phyloP scores from a whole-genome alignment of 2,888 invertebrate genomes.

The Drosophila suboccidentalis region DNA sequence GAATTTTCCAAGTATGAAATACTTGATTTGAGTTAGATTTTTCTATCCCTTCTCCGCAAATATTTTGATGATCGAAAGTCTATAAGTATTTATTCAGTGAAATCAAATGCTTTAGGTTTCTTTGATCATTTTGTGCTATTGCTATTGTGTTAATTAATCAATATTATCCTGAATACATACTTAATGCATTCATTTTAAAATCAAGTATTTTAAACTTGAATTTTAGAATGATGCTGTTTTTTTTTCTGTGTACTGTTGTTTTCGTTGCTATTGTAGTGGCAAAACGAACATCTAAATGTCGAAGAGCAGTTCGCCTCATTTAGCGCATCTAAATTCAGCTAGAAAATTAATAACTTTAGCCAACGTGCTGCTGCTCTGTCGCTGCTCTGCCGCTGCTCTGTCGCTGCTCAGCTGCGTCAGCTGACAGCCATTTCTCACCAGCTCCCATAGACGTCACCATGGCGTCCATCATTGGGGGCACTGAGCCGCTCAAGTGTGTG shows the following conservation, averaged over 20 bases:
- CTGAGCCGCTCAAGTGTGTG: conserved; percentile 50
- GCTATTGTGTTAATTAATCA: too few species aligned
- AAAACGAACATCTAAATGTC: conserved; percentile 50
- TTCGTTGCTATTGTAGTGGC: conserved; percentile 29
- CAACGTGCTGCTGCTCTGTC: conserved; percentile 30
- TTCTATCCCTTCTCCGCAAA: too few species aligned
- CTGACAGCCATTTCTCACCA: conserved; percentile 68
- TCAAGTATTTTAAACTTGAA: too few species aligned
- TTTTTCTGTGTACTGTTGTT: conserved; percentile 1
- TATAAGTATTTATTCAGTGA: too few species aligned
- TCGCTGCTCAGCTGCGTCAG: conserved; percentile 13
- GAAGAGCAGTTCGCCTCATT: conserved; percentile 57
- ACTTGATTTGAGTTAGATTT: too few species aligned
- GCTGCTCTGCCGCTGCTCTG: not conserved
- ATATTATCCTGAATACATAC: too few species aligned
- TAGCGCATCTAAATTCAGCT: conserved; percentile 61
- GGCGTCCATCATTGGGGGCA: conserved; percentile 47
- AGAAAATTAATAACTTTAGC: conserved; percentile 66
- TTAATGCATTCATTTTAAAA: too few species aligned
- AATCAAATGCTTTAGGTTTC: too few species aligned
- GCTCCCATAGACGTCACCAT: conserved; percentile 60
- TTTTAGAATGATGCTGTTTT: too few species aligned
- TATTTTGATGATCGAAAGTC: too few species aligned
- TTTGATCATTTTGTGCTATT: too few species aligned
- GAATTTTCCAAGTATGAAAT: too few species aligned